Evolutionary conservation across 2,888 invertebrate species (phyloP), one percentile per base, ranked within the genome.

Genomic region (Chouioia cunea): DNA sequence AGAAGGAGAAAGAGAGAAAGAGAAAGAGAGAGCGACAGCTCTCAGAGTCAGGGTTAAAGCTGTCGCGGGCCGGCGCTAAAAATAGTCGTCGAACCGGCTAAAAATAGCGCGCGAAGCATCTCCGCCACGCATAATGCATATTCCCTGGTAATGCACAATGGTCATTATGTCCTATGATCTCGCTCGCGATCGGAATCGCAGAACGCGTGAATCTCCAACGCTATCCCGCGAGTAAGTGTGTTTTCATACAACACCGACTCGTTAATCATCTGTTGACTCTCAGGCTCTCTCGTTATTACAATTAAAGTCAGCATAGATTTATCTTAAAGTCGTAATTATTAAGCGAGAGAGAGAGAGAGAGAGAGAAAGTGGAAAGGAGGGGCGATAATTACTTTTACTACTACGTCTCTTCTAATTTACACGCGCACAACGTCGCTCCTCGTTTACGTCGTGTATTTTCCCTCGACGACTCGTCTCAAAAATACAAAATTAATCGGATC

Each of bases 1-100:
- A 56, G n/a, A 64, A n/a, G n/a, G 23, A 46, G 10, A 10, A 44
- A 23, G 23, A 8, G 27, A 36, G 43, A 4, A 47, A 10, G 56
- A 12, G 44, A 44, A 20, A 15, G 44, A 46, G 15, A 43, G 43
- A 6, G 14, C 16, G 60, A 60, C 18, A 18, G 46, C 2, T 18
- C 18, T 43, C 44, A 43, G 81, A 84, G 83, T 85, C 84, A 84
- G 85, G 84, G 84, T 84, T 83, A 84, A 84, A 80, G 79, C 78
- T 76, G 80, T 80, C 82, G 70, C 64, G 67, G 46, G 79, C 78
- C 77, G 75, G 74, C 75, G 77, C 84, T 84, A 85, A 85, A 85
- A 85, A 85, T 85, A 85, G 76, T 76, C 79, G 65, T 77, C 81
- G 80, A 81, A 82, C 82, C 78, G 79, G 81, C 82, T 83, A 84